Evolutionary conservation across 2,113 vertebrate genomes (phyloP).

Genomic region (Ellobius talpinus): DNA sequence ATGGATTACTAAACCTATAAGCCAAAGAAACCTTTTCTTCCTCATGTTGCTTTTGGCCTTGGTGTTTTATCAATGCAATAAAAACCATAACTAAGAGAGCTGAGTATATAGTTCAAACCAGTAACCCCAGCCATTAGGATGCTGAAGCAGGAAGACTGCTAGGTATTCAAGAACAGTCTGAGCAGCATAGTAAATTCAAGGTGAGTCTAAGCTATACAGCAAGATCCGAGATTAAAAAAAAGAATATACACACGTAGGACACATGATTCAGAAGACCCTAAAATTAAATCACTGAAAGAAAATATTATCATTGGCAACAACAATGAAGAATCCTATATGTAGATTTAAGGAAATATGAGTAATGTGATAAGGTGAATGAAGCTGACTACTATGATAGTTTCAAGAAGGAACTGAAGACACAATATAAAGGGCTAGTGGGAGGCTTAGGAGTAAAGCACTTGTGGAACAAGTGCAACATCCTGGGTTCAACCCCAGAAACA

Average conservation of each 20-base stretch:
- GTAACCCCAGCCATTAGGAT: background rate
- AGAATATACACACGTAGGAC: background rate
- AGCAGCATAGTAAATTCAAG: background rate
- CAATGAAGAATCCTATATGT: conserved; percentile 22
- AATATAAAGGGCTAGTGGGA: background rate
- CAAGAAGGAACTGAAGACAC: background rate
- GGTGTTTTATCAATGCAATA: background rate
- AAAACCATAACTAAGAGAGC: background rate
- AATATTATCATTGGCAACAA: conserved; percentile 6
- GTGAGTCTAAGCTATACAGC: background rate
- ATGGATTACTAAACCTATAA: background rate
- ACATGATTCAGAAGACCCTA: conserved; percentile 5
- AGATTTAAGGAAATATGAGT: conserved; percentile 42
- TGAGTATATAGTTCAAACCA: background rate
- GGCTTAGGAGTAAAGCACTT: background rate
- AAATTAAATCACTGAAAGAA: conserved; percentile 46
- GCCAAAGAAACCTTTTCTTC: background rate
- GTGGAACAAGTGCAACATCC: background rate
- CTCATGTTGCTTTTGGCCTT: background rate
- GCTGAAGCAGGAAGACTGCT: background rate
- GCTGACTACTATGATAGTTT: background rate
- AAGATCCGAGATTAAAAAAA: background rate
- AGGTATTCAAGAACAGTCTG: background rate
- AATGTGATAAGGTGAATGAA: background rate
- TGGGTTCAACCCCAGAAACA: background rate